These are phyloP conservation scores for Rhynchomys soricoides DNA, from an alignment of 2,113 vertebrate genomes.

Conservation along the genomic window DNA sequence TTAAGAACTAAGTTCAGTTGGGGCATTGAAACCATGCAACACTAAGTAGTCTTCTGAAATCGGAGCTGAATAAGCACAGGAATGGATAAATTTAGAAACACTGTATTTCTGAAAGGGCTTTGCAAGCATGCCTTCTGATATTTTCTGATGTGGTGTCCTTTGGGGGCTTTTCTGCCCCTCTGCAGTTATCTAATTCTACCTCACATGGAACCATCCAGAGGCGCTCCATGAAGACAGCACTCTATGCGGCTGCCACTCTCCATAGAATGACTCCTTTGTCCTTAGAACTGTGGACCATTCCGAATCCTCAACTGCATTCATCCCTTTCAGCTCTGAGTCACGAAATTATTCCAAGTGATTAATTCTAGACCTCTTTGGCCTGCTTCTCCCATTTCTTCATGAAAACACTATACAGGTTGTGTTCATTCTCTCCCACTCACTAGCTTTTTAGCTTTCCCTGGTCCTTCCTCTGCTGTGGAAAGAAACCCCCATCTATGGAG, in stretches of 20 bases:
- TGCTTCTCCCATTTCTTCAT: neutral
- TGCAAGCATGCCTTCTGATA: neutral
- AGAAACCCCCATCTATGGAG: neutral
- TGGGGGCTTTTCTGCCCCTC: neutral
- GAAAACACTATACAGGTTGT: neutral
- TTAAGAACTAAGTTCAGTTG: neutral
- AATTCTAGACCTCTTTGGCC: neutral
- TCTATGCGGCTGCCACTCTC: fast-evolving
- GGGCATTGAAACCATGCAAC: neutral
- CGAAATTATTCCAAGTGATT: neutral
- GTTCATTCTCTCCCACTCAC: neutral
- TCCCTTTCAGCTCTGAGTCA: too few species aligned
- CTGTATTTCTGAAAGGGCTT: neutral
- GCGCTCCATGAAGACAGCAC: fast-evolving
- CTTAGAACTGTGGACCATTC: neutral
- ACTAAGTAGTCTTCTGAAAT: neutral
- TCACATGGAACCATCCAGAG: neutral
- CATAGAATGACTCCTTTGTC: too few species aligned
- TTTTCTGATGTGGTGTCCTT: neutral
- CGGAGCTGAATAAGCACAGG: neutral
- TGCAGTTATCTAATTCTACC: neutral
- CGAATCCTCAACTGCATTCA: neutral
- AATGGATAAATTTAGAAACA: neutral
- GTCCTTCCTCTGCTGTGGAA: neutral
- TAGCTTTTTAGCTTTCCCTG: neutral